A percentile compares a stretch with the other conserved stretches of the same genome.
These are phyloP conservation scores for Pararge aegeria DNA, from an alignment of 1,140 invertebrate species.

Conservation along the genomic window DNA sequence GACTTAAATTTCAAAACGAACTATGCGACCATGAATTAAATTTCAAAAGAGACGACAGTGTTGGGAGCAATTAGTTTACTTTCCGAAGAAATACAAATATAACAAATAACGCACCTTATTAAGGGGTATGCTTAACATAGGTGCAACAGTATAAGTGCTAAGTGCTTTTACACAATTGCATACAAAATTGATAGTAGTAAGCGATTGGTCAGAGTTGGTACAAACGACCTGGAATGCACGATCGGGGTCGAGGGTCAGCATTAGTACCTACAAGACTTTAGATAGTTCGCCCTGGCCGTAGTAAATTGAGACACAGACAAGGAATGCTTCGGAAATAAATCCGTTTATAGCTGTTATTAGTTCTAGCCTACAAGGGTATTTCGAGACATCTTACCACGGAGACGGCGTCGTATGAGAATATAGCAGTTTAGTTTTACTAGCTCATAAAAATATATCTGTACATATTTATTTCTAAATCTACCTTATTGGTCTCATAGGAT, in stretches of 20 bases:
- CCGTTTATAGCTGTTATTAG: conserved; percentile 35
- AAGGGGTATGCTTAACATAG: background rate
- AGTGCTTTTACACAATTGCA: conserved; percentile 20
- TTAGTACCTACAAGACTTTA: conserved; percentile 50
- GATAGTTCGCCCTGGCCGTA: conserved; percentile 32
- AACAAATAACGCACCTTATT: background rate
- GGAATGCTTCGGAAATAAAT: conserved; percentile 39
- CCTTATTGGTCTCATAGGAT: too few relatives aligned
- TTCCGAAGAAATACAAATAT: too few relatives aligned
- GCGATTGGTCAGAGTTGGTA: conserved; percentile 50
- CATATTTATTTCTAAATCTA: too few relatives aligned
- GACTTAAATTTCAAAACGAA: too few relatives aligned
- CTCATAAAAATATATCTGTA: too few relatives aligned
- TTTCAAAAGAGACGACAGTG: too few relatives aligned
- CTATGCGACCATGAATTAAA: too few relatives aligned
- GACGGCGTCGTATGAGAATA: too few relatives aligned
- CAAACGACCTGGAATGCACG: conserved; percentile 61
- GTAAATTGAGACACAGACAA: conserved; percentile 43
- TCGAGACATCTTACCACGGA: background rate
- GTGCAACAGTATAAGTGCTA: background rate
- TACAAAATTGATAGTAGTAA: conserved; percentile 41
- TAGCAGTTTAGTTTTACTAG: too few relatives aligned
- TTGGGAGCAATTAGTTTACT: too few relatives aligned
- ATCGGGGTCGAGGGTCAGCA: conserved; percentile 57
- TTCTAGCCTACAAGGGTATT: conserved; percentile 23